Conservation (phyloP, 2,888 invertebrate genomes). For the Cecidostiba fungosa region DNA sequence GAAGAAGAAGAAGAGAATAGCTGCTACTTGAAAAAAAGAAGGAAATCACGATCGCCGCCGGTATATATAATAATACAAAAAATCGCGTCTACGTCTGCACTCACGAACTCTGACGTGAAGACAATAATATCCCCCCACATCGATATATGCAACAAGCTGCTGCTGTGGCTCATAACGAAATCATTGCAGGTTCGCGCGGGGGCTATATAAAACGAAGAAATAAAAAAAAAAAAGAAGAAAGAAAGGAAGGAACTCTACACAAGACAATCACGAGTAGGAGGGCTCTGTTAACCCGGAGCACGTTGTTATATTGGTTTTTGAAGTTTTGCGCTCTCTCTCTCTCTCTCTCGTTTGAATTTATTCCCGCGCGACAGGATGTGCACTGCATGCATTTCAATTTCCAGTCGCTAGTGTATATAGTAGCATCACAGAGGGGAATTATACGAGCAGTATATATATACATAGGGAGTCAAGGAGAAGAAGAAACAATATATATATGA, state of each 20-base stretch:
- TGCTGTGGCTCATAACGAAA: slow-evolving; percentile 51
- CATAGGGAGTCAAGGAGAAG: neutral
- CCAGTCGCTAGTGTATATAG: neutral
- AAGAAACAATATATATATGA: slow-evolving; percentile 46
- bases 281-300: slow-evolving; percentile 38
- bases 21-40: no score
- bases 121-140: slow-evolving; percentile 24
- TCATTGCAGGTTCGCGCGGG: slow-evolving; percentile 51
- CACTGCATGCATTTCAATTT: slow-evolving; percentile 77
- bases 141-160: slow-evolving; percentile 28
- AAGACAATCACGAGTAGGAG: slow-evolving; percentile 44
- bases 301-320: slow-evolving; percentile 61
- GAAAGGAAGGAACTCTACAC: neutral
- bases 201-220: slow-evolving; percentile 10
- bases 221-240: neutral
- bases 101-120: no score
- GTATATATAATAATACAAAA: neutral
- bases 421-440: neutral
- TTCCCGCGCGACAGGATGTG: slow-evolving; percentile 76
- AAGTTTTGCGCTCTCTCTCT: slow-evolving; percentile 54
- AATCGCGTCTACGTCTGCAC: no score
- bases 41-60: no score
- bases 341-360: slow-evolving; percentile 60
- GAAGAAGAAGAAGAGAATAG: no score
- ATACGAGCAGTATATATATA: neutral